These are phyloP conservation scores for Cheilosia vernalis DNA, from an alignment of 2,888 invertebrate species.

Conservation along the genomic window DNA sequence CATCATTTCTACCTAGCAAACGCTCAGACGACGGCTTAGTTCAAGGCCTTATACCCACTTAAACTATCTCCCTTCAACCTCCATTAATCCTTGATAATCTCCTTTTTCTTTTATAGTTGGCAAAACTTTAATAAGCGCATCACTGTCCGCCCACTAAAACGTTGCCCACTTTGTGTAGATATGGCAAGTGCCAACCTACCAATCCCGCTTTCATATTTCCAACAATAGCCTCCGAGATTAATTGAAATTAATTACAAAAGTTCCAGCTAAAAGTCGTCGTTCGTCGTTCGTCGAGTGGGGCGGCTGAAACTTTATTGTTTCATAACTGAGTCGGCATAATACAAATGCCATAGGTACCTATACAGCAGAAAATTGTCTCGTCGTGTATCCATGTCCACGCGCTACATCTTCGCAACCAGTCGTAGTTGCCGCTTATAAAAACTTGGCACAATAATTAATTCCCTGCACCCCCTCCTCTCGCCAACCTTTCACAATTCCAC, in stretches of 20 bases:
- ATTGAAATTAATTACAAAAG: constrained; percentile 70
- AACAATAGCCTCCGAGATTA: constrained; percentile 48
- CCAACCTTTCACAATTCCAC: constrained; percentile 8
- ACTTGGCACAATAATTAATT: constrained; percentile 75
- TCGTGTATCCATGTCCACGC: constrained; percentile 37
- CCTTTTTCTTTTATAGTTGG: not conserved
- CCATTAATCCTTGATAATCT: not conserved
- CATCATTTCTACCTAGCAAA: too few species aligned
- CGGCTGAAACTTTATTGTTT: constrained; percentile 52
- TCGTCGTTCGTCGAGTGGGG: not conserved
- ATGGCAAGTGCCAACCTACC: not conserved
- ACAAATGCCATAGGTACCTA: constrained; percentile 27
- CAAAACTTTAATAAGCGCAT: constrained; percentile 51
- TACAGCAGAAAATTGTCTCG: constrained; percentile 16
- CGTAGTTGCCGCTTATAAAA: constrained; percentile 45
- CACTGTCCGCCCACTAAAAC: constrained; percentile 46
- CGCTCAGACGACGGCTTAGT: too few species aligned
- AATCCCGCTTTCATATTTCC: constrained; percentile 2
- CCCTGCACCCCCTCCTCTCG: constrained; percentile 23
- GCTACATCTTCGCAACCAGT: constrained; percentile 49
- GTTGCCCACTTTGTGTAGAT: not conserved
- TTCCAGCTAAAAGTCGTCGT: constrained; percentile 27
- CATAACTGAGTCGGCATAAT: constrained; percentile 56
- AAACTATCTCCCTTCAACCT: not conserved
- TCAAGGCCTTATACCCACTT: too few species aligned